Evolutionary conservation across 2,113 vertebrate species (phyloP).

Genomic region (Rhynchomys soricoides): DNA sequence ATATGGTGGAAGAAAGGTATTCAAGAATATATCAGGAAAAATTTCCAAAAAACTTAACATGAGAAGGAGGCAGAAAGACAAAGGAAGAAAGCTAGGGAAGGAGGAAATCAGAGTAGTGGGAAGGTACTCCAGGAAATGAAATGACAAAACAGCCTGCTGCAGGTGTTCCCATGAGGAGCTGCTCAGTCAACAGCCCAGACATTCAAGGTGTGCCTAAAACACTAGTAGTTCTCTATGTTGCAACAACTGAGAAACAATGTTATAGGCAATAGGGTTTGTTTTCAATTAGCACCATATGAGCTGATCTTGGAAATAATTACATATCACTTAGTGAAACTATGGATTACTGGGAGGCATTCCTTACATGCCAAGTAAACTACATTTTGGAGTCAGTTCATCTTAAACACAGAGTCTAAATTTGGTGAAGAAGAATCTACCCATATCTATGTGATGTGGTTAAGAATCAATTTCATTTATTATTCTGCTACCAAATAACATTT

Average conservation of each 20-base stretch:
- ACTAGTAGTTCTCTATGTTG: background rate
- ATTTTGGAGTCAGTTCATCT: background rate
- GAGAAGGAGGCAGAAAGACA: conserved; percentile 1
- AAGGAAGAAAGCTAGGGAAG: background rate
- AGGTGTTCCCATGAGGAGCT: background rate
- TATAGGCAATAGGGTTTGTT: background rate
- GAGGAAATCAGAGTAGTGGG: background rate
- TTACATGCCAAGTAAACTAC: background rate
- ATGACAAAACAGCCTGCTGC: background rate
- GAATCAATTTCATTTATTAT: background rate
- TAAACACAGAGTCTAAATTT: background rate
- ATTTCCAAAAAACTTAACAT: background rate
- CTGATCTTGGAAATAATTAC: background rate
- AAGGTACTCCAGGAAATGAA: background rate
- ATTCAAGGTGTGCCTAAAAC: background rate
- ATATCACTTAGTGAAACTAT: background rate
- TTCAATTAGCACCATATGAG: background rate
- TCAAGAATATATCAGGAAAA: background rate
- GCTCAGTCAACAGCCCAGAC: background rate
- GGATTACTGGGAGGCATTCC: background rate
- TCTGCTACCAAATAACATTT: background rate
- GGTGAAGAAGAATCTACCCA: background rate
- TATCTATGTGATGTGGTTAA: background rate
- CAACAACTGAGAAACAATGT: background rate
- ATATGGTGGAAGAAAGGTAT: background rate